Evolutionary conservation across 2,797 vertebrate genomes (phyloP).

Genomic region (Pipistrellus nathusii): DNA sequence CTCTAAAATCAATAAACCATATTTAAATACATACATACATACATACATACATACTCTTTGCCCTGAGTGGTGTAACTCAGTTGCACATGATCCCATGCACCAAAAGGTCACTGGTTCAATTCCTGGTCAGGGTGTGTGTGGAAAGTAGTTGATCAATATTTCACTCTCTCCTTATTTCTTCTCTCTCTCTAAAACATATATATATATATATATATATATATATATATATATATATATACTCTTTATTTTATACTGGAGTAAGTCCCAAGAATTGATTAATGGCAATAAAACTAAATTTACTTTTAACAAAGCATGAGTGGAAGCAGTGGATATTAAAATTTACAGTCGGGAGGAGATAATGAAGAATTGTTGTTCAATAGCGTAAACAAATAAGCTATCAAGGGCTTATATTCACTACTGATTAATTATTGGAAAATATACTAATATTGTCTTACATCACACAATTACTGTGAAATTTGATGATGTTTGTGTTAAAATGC

Average conservation of each 20-base stretch:
- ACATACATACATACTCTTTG: too few species aligned
- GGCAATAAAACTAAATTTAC: background rate
- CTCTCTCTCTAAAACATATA: background rate
- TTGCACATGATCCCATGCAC: too few species aligned
- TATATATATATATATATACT: too few species aligned
- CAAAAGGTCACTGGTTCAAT: too few species aligned
- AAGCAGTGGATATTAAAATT: background rate
- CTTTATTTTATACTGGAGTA: background rate
- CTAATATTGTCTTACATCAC: background rate
- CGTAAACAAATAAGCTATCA: background rate
- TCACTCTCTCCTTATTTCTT: background rate
- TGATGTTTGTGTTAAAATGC: background rate
- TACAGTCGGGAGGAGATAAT: background rate
- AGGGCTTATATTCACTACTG: background rate
- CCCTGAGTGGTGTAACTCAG: too few species aligned
- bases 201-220: too few species aligned
- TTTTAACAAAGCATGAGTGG: conserved; percentile 4
- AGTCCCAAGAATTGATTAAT: background rate
- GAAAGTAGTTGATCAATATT: background rate
- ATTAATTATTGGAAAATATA: conserved; percentile 29
- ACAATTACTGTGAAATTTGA: background rate
- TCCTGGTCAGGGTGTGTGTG: background rate
- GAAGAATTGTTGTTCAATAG: background rate
- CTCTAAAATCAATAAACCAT: too few species aligned
- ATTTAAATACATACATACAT: too few species aligned